These are phyloP conservation scores for Caenorhabditis drosophilae DNA, from an alignment of 2,888 invertebrate genomes.

Conservation along the genomic window DNA sequence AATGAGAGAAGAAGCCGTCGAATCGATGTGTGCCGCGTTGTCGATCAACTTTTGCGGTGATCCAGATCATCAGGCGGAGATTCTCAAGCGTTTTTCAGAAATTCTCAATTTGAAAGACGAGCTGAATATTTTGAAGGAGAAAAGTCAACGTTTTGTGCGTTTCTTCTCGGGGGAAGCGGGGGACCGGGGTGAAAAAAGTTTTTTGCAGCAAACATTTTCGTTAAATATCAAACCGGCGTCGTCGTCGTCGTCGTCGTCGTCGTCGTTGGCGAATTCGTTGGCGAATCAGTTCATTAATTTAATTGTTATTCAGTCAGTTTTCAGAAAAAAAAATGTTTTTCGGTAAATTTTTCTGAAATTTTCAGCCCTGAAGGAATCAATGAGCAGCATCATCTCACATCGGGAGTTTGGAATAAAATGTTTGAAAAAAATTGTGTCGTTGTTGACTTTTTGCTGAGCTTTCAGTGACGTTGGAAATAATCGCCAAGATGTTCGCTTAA, in stretches of 20 bases:
- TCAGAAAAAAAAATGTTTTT: neutral
- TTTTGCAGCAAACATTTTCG: no score
- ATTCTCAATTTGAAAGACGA: constrained; percentile 16
- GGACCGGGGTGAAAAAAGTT: no score
- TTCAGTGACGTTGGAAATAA: constrained; percentile 19
- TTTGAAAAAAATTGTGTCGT: constrained; percentile 7
- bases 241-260: no score
- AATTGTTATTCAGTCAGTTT: constrained; percentile 20
- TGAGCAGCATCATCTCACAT: constrained; percentile 11
- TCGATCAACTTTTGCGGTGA: constrained; percentile 29
- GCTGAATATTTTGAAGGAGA: constrained; percentile 8
- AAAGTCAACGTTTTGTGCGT: constrained; percentile 28
- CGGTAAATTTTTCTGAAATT: neutral
- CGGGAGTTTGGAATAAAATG: constrained; percentile 14
- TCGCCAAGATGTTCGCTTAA: constrained; percentile 10
- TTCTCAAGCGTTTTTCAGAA: constrained; percentile 29
- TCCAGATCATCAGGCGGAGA: constrained; percentile 10
- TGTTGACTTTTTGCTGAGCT: no score
- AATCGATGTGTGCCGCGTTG: constrained; percentile 33
- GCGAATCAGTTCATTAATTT: constrained; percentile 18
- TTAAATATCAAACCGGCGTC: no score
- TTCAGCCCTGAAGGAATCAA: constrained; percentile 20
- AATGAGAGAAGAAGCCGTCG: constrained; percentile 36
- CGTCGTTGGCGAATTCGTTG: no score
- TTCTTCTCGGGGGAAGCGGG: no score